Conservation (phyloP, 1,140 invertebrate species). For the Aporrectodea caliginosa region DNA sequence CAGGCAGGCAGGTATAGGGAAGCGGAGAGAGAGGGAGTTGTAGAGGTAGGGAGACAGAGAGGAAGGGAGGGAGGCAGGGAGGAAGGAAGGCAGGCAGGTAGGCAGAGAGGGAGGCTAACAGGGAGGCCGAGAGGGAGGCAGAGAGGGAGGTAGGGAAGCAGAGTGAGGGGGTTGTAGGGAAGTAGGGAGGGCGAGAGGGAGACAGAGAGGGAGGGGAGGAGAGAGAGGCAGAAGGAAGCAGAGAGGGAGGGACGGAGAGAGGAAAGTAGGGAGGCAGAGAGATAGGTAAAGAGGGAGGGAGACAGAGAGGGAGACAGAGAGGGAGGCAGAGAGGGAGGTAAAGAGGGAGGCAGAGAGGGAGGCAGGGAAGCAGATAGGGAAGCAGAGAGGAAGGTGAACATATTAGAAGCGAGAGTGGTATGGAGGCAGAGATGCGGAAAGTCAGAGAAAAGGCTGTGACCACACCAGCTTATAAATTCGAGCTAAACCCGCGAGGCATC, state of each 20-base stretch:
- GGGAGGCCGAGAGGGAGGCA: background rate
- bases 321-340: background rate
- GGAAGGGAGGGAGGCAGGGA: background rate
- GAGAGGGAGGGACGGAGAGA: background rate
- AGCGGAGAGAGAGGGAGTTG: background rate
- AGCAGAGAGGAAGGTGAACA: background rate
- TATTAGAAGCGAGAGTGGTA: background rate
- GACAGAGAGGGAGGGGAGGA: background rate
- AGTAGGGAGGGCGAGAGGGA: background rate
- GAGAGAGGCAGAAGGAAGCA: background rate
- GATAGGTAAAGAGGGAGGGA: background rate
- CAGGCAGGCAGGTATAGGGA: background rate
- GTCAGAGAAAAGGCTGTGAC: background rate
- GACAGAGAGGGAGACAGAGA: background rate
- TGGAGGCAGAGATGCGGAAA: background rate
- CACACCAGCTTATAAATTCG: no score
- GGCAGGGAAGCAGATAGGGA: background rate
- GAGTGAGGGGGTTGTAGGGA: background rate
- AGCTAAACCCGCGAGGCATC: no score
- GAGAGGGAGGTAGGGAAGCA: background rate
- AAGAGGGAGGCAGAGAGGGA: background rate
- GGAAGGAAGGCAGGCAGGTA: background rate
- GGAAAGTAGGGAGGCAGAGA: background rate
- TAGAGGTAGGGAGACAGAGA: background rate
- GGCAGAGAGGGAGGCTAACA: background rate